These are phyloP conservation scores for Conus ventricosus DNA, from an alignment of 1,140 invertebrate species.

Conservation along the genomic window DNA sequence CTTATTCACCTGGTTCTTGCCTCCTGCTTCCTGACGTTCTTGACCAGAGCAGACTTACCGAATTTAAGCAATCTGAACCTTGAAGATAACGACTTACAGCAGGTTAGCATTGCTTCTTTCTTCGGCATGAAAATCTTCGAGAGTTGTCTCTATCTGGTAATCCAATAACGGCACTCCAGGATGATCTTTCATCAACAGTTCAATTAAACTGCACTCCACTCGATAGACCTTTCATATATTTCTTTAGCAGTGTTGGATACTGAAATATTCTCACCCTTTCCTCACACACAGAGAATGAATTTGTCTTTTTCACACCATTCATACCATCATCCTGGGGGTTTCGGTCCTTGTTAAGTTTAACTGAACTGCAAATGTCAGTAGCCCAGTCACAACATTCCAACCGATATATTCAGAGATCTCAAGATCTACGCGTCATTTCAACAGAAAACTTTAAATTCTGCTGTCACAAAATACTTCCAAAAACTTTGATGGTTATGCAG, in stretches of 20 bases:
- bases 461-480: constrained; percentile 35
- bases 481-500: background rate
- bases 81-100: background rate
- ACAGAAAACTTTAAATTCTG: constrained; percentile 46
- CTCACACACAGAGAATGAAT: constrained; percentile 7
- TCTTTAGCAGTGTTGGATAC: background rate
- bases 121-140: no score
- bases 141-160: background rate
- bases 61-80: constrained; percentile 30
- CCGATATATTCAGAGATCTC: constrained; percentile 38
- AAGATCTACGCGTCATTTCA: constrained; percentile 31
- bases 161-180: background rate
- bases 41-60: background rate
- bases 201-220: background rate
- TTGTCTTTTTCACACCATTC: background rate
- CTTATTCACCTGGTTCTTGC: constrained; percentile 30
- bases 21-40: background rate
- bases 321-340: constrained; percentile 20
- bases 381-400: constrained; percentile 18
- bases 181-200: background rate
- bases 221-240: background rate
- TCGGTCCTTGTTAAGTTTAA: background rate
- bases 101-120: no score
- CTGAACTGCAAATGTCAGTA: constrained; percentile 31
- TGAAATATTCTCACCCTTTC: background rate